These are phyloP conservation scores for Cherax destructor DNA, from an alignment of 1,140 invertebrate genomes.

Conservation along the genomic window DNA sequence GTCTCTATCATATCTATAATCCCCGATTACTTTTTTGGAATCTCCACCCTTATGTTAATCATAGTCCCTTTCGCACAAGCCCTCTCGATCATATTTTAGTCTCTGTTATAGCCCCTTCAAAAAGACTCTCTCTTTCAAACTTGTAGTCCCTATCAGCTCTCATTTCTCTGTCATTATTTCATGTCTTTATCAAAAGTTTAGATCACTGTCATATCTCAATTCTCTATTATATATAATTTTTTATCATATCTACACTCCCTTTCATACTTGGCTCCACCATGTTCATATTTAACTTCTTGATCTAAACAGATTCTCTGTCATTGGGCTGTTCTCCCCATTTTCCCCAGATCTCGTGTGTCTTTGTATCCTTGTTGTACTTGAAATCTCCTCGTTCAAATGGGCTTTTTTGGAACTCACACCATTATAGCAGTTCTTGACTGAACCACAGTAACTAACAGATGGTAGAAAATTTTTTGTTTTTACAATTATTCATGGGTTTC, in stretches of 20 bases:
- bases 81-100: constrained; percentile 29
- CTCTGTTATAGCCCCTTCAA: constrained; percentile 41
- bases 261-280: constrained; percentile 1
- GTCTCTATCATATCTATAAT: constrained; percentile 42
- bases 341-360: constrained; percentile 6
- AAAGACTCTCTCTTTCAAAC: constrained; percentile 12
- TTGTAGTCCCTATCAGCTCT: constrained; percentile 23
- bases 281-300: constrained; percentile 25
- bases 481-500: constrained; percentile 24
- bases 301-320: constrained; percentile 25
- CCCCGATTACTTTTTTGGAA: constrained; percentile 19
- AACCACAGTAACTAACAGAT: constrained; percentile 40
- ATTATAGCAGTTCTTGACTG: constrained; percentile 41
- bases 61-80: constrained; percentile 30
- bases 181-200: background rate
- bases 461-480: constrained; percentile 22
- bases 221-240: constrained; percentile 23
- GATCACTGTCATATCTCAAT: constrained; percentile 18
- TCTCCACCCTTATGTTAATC: constrained; percentile 42
- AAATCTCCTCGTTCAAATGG: constrained; percentile 28
- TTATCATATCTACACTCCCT: constrained; percentile 32
- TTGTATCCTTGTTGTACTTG: background rate
- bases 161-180: constrained; percentile 17
- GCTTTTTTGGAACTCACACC: constrained; percentile 17
- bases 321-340: constrained; percentile 21